phyloP scores from a whole-genome alignment of 2,797 vertebrate genomes.

The Molothrus ater region DNA sequence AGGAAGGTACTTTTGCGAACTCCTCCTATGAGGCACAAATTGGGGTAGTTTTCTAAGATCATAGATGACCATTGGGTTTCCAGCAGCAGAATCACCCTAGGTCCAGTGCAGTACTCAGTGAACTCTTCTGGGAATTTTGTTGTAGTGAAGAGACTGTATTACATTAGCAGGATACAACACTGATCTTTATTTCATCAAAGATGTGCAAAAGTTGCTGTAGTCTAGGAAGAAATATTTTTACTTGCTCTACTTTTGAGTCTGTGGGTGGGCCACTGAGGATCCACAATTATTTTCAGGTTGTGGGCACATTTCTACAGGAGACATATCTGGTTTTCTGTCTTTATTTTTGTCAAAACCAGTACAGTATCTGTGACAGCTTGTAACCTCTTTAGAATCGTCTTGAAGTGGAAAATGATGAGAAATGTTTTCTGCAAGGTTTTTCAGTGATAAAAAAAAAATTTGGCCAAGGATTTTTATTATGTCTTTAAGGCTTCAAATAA shows the following conservation, averaged over 20 bases:
- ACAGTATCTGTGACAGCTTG: background rate
- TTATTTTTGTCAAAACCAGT: slow-evolving; percentile 11
- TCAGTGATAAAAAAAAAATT: background rate
- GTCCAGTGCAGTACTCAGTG: background rate
- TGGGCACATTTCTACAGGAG: background rate
- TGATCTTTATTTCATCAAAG: background rate
- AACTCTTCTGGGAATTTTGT: background rate
- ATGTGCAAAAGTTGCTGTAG: background rate
- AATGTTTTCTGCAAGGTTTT: background rate
- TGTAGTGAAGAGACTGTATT: background rate
- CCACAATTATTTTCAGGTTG: slow-evolving; percentile 33
- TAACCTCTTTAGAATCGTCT: background rate
- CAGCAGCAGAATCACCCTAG: background rate
- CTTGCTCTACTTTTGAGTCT: background rate
- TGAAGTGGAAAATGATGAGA: background rate
- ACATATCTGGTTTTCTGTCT: background rate
- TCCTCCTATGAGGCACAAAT: background rate
- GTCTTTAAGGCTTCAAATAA: background rate
- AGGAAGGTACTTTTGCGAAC: background rate
- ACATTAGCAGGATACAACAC: background rate
- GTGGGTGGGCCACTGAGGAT: slow-evolving; percentile 23
- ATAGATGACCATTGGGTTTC: background rate
- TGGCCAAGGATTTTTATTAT: background rate
- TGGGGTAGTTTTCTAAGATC: background rate
- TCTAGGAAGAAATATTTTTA: slow-evolving; percentile 4